Conservation (phyloP, 2,113 vertebrate species). For the Pithys albifrons region DNA sequence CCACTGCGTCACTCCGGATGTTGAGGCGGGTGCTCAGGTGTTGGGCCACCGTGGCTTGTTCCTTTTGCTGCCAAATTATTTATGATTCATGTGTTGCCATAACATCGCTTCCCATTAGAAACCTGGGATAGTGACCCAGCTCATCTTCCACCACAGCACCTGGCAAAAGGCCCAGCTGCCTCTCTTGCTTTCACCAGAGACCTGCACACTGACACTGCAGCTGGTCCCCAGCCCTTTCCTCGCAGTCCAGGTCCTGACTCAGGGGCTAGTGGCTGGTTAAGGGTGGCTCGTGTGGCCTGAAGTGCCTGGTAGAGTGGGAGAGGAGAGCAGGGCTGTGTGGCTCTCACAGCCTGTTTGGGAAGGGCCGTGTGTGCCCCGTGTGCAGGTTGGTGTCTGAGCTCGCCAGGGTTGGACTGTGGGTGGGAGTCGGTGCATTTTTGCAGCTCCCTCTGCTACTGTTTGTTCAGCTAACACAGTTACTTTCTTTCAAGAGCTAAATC, state of each 20-base stretch:
- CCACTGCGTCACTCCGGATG: not conserved
- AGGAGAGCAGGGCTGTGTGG: not conserved
- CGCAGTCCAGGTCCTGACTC: not conserved
- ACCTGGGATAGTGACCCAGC: not conserved
- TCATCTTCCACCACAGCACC: not conserved
- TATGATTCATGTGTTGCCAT: constrained; percentile 21
- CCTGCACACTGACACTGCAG: fast-evolving
- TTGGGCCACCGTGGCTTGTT: not conserved
- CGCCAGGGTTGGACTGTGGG: fast-evolving
- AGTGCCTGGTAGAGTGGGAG: not conserved
- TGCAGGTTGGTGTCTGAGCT: fast-evolving
- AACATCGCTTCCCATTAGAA: constrained; percentile 14
- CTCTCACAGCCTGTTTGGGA: not conserved
- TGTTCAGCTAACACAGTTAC: constrained; percentile 48
- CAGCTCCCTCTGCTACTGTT: constrained; percentile 42
- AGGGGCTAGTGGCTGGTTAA: not conserved
- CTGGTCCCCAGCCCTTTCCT: not conserved
- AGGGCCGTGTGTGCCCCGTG: not conserved
- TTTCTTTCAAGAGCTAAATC: constrained; percentile 50
- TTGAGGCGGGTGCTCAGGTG: not conserved
- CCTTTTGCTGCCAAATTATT: constrained; percentile 28
- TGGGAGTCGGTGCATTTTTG: not conserved
- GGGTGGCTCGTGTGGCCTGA: fast-evolving
- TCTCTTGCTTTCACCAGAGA: not conserved
- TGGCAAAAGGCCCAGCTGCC: not conserved